phyloP scores from a whole-genome alignment of 2,113 vertebrate genomes.

The Pelmatolapia mariae region DNA sequence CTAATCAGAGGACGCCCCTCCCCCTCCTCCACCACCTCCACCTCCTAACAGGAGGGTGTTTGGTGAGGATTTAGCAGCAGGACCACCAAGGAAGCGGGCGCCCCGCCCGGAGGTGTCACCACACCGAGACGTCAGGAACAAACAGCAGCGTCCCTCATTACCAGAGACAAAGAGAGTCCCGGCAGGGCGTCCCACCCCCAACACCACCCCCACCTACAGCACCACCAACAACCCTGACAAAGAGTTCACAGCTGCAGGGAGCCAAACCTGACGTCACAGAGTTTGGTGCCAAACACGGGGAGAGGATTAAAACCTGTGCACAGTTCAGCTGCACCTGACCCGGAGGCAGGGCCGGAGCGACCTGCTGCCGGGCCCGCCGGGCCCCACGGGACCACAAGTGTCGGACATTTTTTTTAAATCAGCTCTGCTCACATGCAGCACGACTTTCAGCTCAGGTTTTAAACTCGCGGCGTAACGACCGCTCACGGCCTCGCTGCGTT shows the following conservation, averaged over 20 bases:
- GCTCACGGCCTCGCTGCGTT: no score
- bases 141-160: slow-evolving; percentile 1
- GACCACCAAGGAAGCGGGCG: slow-evolving; percentile 45
- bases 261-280: neutral
- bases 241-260: neutral
- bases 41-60: neutral
- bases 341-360: neutral
- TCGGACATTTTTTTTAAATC: neutral
- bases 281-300: neutral
- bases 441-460: neutral
- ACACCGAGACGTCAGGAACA: slow-evolving; percentile 39
- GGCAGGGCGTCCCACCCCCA: neutral
- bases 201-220: neutral
- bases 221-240: neutral
- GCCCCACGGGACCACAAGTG: neutral
- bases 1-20: neutral
- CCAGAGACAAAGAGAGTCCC: slow-evolving; percentile 18
- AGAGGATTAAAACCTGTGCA: neutral
- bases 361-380: neutral
- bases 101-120: slow-evolving; percentile 11
- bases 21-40: neutral
- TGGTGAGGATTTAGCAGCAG: neutral
- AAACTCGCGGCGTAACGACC: neutral
- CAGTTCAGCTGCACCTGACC: neutral
- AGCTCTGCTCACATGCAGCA: neutral